Evolutionary conservation across 1,140 invertebrate species (phyloP).

Genomic region (Caenorhabditis tropicalis): DNA sequence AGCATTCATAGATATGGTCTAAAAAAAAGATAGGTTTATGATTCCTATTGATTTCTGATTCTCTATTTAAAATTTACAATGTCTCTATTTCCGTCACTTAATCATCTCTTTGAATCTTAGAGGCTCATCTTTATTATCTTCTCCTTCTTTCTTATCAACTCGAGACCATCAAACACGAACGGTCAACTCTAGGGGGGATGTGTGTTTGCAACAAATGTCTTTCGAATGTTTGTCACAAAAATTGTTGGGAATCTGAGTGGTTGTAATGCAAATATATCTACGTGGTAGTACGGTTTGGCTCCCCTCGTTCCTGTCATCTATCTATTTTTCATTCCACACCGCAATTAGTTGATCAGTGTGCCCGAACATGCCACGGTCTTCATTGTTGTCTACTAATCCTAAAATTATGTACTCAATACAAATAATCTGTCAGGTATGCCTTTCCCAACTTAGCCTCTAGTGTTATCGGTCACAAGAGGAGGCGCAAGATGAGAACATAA

Average conservation of each 20-base stretch:
- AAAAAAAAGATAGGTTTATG: too few species aligned
- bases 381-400: background rate
- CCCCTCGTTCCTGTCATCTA: background rate
- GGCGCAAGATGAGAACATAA: background rate
- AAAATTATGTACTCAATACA: slow-evolving; percentile 41
- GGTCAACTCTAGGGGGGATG: background rate
- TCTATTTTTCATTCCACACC: background rate
- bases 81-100: background rate
- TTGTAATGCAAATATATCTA: slow-evolving; percentile 38
- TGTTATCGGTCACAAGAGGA: slow-evolving; percentile 17
- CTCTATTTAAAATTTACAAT: background rate
- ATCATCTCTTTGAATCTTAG: slow-evolving; percentile 3
- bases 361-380: background rate
- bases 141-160: slow-evolving; percentile 20
- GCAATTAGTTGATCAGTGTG: background rate
- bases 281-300: slow-evolving; percentile 4
- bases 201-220: slow-evolving; percentile 25
- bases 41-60: background rate
- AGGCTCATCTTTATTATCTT: slow-evolving; percentile 19
- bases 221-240: slow-evolving; percentile 34
- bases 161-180: slow-evolving; percentile 41
- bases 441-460: background rate
- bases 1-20: too few species aligned
- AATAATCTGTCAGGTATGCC: slow-evolving; percentile 21
- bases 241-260: slow-evolving; percentile 41